Base-by-base conservation (phyloP, 2,113 vertebrate genomes). In the Setophaga coronata region DNA sequence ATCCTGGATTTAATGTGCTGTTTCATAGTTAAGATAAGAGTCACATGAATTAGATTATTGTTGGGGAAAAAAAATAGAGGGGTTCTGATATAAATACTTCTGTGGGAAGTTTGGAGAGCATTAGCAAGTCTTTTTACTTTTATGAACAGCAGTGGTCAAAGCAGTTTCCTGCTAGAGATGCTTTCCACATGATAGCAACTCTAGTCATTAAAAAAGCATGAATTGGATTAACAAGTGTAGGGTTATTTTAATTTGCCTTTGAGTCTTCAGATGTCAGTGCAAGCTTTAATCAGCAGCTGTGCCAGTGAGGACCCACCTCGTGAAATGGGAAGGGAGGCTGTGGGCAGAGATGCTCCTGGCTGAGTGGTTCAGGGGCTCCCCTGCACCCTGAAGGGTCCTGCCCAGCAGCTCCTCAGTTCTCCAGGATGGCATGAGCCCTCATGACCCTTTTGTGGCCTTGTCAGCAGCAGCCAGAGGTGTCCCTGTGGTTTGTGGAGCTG, bases 21-120 rank as follows among this genome's bases (percentile, higher is more conserved):
- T 71, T 97, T 93, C 85, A 43, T 80, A 89, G 88, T 91, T 92
- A 54, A 96, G 91, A 94, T 94, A 94, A 93, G 93, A 96, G 64
- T 76, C 76, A 77, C 64, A 74, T 89, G 82, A 92, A 96, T 93
- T 93, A 74, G 92, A 92, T 96, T 94, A 92, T 81, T 90, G 82
- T 66, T 93, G 67, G 69, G 65, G 16, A 3, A 45, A 73, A 90
- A 90, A 95, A 92, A 90, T 36, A 69, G 76, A 78, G 76, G 45
- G 95, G 43, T 83, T 80, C 86, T 78, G 76, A 64, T 92, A 90
- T 36, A 96, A 95, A 95, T 94, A 83, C 71, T 90, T 80, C 34
- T 36, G 85, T 64, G 92, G 87, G 85, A 73, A 91, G 74, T 95
- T 93, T 45, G 82, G 64, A 81, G 73, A 89, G 86, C 76, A 86